A percentile compares a stretch with the other conserved stretches of the same genome.
phyloP scores from a whole-genome alignment of 2,113 vertebrate genomes.

The Emydura subglobosa region DNA sequence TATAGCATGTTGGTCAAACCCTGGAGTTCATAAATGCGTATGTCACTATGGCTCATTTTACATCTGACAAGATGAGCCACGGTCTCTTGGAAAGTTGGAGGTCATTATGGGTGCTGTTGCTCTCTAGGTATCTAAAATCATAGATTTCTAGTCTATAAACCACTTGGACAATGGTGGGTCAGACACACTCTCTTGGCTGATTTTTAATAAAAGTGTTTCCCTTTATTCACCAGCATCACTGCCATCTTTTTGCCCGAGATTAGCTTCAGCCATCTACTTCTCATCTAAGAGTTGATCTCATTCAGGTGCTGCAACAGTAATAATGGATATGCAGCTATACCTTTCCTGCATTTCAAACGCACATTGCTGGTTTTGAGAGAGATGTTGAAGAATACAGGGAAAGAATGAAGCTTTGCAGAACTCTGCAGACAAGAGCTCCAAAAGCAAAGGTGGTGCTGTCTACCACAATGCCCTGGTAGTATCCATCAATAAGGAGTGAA shows the following conservation, averaged over 20 bases:
- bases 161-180: neutral
- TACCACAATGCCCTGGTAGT: neutral
- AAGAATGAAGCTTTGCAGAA: neutral
- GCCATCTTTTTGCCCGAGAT: neutral
- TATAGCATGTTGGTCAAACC: neutral
- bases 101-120: neutral
- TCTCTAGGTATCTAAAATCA: neutral
- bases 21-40: neutral
- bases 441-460: neutral
- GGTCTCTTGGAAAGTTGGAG: neutral
- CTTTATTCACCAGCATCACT: neutral
- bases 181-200: neutral
- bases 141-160: neutral
- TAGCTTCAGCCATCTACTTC: neutral
- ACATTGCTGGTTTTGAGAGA: neutral
- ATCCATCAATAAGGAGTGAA: neutral
- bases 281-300: neutral
- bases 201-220: neutral
- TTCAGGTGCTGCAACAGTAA: neutral
- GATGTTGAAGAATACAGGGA: neutral
- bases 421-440: neutral
- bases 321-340: neutral
- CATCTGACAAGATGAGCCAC: neutral
- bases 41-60: neutral
- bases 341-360: neutral